A percentile compares a stretch with the other conserved stretches of the same genome.
Evolutionary conservation across 2,113 vertebrate genomes (phyloP).

Genomic region (Stegastes partitus): DNA sequence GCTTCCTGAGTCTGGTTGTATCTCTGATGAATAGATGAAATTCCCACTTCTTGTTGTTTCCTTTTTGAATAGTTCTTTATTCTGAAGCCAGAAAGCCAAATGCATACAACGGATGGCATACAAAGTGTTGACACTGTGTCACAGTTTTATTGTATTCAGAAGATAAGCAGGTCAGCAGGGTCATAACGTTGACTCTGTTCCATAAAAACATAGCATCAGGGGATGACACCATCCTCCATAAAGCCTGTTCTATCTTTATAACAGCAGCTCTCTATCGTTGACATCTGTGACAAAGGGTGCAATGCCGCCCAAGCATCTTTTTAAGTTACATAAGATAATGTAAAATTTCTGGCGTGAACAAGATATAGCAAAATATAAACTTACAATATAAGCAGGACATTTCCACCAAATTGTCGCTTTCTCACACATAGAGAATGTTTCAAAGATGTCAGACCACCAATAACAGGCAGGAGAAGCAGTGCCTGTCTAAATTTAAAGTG

Average conservation of each 20-base stretch:
- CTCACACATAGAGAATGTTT: too few relatives aligned
- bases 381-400: not conserved
- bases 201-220: not conserved
- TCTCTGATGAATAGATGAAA: conserved; percentile 4
- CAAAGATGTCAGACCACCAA: too few relatives aligned
- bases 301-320: not conserved
- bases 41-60: not conserved
- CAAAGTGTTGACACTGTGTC: not conserved
- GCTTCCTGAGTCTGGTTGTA: not conserved
- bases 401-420: too few relatives aligned
- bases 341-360: not conserved
- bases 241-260: not conserved
- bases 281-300: not conserved
- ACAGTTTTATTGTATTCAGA: not conserved
- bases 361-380: not conserved
- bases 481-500: too few relatives aligned
- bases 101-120: not conserved
- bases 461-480: too few relatives aligned
- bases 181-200: not conserved
- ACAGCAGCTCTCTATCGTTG: not conserved
- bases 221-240: not conserved
- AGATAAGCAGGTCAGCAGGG: not conserved
- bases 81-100: not conserved
- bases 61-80: not conserved
- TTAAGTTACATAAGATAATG: not conserved